phyloP scores from a whole-genome alignment of 1,140 invertebrate genomes.

The Anthonomus grandis region DNA sequence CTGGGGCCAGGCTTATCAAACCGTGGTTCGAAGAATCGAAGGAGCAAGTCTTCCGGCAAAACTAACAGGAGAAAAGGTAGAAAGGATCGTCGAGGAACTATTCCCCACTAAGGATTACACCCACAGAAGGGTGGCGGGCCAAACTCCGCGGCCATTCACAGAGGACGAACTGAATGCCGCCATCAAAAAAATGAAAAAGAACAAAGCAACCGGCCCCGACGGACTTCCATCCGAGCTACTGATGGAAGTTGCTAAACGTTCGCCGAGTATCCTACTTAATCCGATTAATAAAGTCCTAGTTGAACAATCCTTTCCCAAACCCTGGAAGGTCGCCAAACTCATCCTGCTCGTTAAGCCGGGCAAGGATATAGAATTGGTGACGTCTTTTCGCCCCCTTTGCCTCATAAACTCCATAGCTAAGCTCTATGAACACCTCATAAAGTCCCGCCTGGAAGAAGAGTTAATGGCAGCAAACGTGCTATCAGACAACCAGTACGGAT shows the following conservation, averaged over 20 bases:
- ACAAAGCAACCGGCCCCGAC: not conserved
- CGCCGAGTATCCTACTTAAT: not conserved
- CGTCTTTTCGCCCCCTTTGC: not conserved
- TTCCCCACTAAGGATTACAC: not conserved
- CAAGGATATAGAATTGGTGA: not conserved
- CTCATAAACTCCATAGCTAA: not conserved
- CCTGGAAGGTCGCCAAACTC: not conserved
- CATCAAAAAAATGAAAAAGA: not conserved
- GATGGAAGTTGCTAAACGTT: not conserved
- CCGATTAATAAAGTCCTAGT: not conserved
- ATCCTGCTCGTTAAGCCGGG: not conserved
- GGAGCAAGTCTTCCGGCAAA: not conserved
- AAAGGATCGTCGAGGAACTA: not conserved
- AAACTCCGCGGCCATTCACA: not conserved
- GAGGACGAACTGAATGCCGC: not conserved
- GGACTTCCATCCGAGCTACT: not conserved
- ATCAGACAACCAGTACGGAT: conserved; percentile 1
- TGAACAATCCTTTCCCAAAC: not conserved
- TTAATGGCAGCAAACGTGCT: conserved; percentile 64
- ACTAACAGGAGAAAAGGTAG: not conserved
- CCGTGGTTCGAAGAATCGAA: not conserved
- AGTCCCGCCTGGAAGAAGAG: conserved; percentile 36
- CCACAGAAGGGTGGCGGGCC: not conserved
- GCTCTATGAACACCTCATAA: not conserved
- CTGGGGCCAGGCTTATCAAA: not conserved